Evolutionary conservation across 37 sponge, comb jelly and placozoan species (phyloP).

Genomic region (Ianthella basta): DNA sequence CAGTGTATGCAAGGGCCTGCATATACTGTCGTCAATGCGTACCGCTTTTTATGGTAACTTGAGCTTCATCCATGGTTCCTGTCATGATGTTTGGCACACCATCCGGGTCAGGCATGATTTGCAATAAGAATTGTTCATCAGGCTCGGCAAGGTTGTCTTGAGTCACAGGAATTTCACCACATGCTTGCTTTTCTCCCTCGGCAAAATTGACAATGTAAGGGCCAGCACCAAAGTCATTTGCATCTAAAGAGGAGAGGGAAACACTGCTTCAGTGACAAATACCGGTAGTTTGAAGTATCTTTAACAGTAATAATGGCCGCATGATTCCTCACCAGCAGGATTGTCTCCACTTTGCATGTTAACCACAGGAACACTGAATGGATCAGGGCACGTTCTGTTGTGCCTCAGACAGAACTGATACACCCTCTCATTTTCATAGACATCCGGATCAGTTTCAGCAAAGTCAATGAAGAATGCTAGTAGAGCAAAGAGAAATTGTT

Average conservation of each 20-base stretch:
- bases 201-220: constrained; percentile 12
- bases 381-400: constrained; percentile 5
- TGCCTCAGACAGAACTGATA: background rate
- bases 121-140: constrained; percentile 36
- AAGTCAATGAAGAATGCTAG: constrained; percentile 14
- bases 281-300: background rate
- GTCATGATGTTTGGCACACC: background rate
- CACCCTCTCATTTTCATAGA: background rate
- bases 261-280: background rate
- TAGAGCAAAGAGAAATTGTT: background rate
- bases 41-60: constrained; percentile 8
- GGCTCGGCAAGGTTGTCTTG: constrained; percentile 41
- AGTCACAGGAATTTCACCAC: constrained; percentile 39
- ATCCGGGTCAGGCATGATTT: background rate
- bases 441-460: background rate
- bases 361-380: background rate
- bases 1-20: no score
- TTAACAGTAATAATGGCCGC: no score
- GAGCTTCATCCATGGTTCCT: background rate
- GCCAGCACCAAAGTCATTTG: constrained; percentile 34
- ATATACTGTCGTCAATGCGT: background rate
- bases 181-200: constrained; percentile 26
- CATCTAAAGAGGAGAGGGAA: background rate
- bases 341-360: no score
- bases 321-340: no score